phyloP scores from a whole-genome alignment of 2,888 invertebrate genomes.

The Aphodius granarius region DNA sequence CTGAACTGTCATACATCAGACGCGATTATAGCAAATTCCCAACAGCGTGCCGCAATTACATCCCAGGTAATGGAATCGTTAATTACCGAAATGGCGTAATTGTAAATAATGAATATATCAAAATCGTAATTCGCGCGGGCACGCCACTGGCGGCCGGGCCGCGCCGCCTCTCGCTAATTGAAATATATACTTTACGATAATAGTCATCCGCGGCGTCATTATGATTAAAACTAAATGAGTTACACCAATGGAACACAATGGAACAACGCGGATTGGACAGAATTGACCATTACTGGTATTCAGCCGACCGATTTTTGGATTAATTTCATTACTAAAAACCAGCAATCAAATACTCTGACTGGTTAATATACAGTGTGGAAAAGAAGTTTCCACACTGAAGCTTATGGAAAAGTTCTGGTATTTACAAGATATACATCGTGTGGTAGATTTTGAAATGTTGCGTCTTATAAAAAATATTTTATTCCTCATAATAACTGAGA shows the following conservation, averaged over 20 bases:
- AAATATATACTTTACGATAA: slow-evolving; percentile 18
- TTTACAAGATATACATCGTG: too few species aligned
- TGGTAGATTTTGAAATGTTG: too few species aligned
- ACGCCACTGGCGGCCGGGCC: neutral
- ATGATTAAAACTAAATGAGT: slow-evolving; percentile 15
- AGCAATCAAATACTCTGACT: neutral
- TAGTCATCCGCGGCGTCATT: slow-evolving; percentile 5
- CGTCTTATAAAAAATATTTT: too few species aligned
- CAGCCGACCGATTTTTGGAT: neutral
- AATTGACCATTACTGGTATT: neutral
- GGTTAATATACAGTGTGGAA: neutral
- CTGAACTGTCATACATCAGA: neutral
- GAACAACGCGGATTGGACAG: neutral
- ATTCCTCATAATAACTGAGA: too few species aligned
- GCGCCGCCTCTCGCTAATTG: slow-evolving; percentile 3
- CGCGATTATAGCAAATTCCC: slow-evolving; percentile 15
- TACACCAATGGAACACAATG: neutral
- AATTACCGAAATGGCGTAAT: slow-evolving; percentile 31
- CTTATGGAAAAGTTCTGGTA: too few species aligned
- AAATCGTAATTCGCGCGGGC: slow-evolving; percentile 1
- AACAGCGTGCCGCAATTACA: slow-evolving; percentile 20
- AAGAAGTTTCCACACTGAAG: too few species aligned
- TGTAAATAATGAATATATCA: slow-evolving; percentile 30
- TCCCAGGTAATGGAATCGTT: slow-evolving; percentile 32
- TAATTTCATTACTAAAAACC: neutral